Evolutionary conservation across 1,140 invertebrate species (phyloP).

Genomic region (Pogonognathellus flavescens): DNA sequence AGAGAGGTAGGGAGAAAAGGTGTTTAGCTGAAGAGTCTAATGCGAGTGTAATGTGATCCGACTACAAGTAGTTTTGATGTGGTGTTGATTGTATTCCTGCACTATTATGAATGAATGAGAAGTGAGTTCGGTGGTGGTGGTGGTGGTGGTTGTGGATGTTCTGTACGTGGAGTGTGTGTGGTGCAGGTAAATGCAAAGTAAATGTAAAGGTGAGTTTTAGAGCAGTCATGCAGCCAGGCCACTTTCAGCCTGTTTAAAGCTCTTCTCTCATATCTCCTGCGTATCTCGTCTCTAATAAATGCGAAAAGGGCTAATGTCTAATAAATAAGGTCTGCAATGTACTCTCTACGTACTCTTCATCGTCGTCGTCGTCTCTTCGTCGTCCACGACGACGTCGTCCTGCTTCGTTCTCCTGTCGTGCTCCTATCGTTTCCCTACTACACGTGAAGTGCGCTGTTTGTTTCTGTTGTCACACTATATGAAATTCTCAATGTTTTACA

Average conservation of each 20-base stretch:
- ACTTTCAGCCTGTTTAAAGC: constrained; percentile 2
- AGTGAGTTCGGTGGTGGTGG: not conserved
- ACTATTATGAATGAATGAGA: constrained; percentile 38
- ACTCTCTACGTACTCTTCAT: not conserved
- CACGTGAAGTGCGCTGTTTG: not conserved
- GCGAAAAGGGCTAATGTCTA: constrained; percentile 29
- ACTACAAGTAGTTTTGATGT: not conserved
- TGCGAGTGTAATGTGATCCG: not conserved
- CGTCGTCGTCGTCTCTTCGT: not conserved
- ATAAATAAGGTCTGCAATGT: constrained; percentile 25
- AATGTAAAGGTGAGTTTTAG: constrained; percentile 6
- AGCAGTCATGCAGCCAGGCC: not conserved
- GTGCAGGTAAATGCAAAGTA: not conserved
- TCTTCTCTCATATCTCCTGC: not conserved
- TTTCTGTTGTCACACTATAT: not conserved
- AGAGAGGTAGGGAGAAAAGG: not conserved
- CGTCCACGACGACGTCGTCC: not conserved
- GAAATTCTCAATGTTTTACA: not conserved
- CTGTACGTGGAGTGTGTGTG: too few species aligned
- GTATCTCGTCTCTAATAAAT: constrained; percentile 36
- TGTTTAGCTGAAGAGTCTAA: not conserved
- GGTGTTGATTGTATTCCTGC: constrained; percentile 35
- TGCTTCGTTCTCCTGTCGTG: not conserved
- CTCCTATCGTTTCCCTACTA: not conserved
- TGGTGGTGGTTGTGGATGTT: too few species aligned